Conservation (phyloP, 1,140 invertebrate species). For the Glomeris maerens region DNA sequence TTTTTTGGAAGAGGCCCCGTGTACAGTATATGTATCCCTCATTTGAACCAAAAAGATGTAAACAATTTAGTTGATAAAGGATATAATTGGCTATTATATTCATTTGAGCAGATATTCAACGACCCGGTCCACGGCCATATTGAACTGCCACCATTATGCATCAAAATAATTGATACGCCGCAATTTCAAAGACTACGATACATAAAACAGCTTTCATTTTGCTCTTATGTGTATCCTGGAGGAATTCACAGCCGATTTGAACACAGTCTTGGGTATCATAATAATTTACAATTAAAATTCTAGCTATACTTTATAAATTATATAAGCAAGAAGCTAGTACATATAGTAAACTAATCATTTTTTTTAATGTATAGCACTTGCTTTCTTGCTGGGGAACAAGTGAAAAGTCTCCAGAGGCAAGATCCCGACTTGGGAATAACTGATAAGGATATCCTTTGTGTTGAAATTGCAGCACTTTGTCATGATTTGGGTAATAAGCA, state of each 20-base stretch:
- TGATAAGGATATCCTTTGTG: conserved; percentile 26
- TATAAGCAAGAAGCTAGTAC: too few species aligned
- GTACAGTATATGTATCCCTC: too few species aligned
- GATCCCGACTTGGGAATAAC: conserved; percentile 27
- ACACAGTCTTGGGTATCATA: conserved; percentile 27
- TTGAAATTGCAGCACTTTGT: conserved; percentile 30
- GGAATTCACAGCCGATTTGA: conserved; percentile 30
- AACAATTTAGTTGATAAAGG: background rate
- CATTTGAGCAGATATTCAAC: conserved; percentile 23
- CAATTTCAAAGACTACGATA: conserved; percentile 29
- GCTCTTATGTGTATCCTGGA: conserved; percentile 27
- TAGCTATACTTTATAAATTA: conserved; percentile 2
- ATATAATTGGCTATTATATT: background rate
- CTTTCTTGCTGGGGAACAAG: conserved; percentile 24
- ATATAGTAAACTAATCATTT: too few species aligned
- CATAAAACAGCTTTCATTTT: conserved; percentile 27
- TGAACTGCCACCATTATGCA: conserved; percentile 22
- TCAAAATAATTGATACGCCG: conserved; percentile 29
- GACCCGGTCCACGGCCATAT: conserved; percentile 28
- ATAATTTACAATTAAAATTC: background rate
- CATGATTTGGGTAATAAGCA: conserved; percentile 26
- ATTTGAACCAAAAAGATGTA: background rate
- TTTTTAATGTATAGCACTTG: conserved; percentile 18
- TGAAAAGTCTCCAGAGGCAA: conserved; percentile 18
- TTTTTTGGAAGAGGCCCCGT: conserved; percentile 1